Evolutionary conservation across 2,797 vertebrate species (phyloP).

Genomic region (Cyclopterus lumpus): DNA sequence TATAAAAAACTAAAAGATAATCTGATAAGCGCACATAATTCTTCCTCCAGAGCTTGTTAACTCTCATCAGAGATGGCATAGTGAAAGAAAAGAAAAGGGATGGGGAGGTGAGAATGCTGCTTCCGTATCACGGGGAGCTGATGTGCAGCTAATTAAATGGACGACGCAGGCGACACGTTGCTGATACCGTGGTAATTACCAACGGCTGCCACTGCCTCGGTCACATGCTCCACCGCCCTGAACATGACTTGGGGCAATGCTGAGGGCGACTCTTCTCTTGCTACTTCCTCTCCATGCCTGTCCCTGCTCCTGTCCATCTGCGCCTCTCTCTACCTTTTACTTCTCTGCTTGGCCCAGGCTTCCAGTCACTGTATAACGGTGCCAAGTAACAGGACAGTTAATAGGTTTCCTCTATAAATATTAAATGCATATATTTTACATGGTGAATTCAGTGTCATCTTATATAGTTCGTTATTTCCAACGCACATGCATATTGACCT

Average conservation of each 20-base stretch:
- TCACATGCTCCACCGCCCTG: slow-evolving; percentile 54
- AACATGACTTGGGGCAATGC: slow-evolving; percentile 57
- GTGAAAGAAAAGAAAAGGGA: slow-evolving; percentile 35
- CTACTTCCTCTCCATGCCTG: slow-evolving; percentile 31
- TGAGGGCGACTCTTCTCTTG: slow-evolving; percentile 44
- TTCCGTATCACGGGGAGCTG: slow-evolving; percentile 33
- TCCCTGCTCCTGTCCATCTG: slow-evolving; percentile 34
- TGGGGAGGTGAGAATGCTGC: slow-evolving; percentile 29
- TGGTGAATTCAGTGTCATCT: not conserved
- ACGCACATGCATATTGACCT: not conserved
- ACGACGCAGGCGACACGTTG: slow-evolving; percentile 58
- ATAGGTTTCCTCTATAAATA: slow-evolving; percentile 4
- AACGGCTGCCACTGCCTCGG: slow-evolving; percentile 58
- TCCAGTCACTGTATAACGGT: slow-evolving; percentile 2
- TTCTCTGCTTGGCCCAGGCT: slow-evolving; percentile 4
- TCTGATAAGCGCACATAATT: slow-evolving; percentile 4
- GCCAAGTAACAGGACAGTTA: not conserved
- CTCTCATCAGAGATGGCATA: slow-evolving; percentile 25
- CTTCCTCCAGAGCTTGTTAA: slow-evolving; percentile 40
- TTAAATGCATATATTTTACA: not conserved
- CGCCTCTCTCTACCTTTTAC: slow-evolving; percentile 6
- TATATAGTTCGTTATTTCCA: not conserved
- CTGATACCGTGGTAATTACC: slow-evolving; percentile 75
- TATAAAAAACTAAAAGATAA: not conserved
- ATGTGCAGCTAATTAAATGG: slow-evolving; percentile 71